Base-by-base conservation (phyloP, 2,113 vertebrate species). In the Silurus asotus region DNA sequence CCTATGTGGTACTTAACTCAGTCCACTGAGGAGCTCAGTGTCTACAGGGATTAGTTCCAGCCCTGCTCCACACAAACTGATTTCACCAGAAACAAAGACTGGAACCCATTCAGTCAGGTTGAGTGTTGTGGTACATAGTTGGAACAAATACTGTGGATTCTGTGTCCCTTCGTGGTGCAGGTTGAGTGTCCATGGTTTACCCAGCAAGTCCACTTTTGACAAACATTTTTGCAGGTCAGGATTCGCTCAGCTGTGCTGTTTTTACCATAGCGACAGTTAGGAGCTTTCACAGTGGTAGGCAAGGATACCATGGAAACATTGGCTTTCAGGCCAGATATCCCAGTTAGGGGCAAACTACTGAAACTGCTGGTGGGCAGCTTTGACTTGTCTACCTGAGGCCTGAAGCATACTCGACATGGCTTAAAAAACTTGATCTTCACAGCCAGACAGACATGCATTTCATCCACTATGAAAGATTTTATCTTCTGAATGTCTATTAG, bases 221-320 rank as follows among this genome's bases (percentile, higher is more conserved):
- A 51, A 6, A 49, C n/a, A 56, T 9, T 69, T 69, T 78, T 83
- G 20, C 20, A 72, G 64, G 25, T 55, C 45, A 28, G 55, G 77
- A 86, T 51, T 83, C 23, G 61, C 49, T 69, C 48, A 62, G 75
- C 25, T 58, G 28, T 83, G 76, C 48, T 83, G 61, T 67, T 75
- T 85, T 81, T 61, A 86, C 65, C 58, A 56, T 81, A 72, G 62
- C 11, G 72, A 67, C 62, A 83, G 28, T 83, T 82, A 79, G 69
- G 79, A 37, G 69, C 70, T 75, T 82, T 72, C 70, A 85, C 72
- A 69, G 78, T 56, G 15, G 19, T 69, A n/a, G 81, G 65, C 72
- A 69, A 67, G 58, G 87, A 45, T 88, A 70, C 87, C 58, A 88
- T 88, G 87, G 85, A 45, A 81, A 88, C 67, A 69, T 69, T 70